Base-by-base conservation (phyloP, 2,888 invertebrate species). In the Esperia sulphurella region DNA sequence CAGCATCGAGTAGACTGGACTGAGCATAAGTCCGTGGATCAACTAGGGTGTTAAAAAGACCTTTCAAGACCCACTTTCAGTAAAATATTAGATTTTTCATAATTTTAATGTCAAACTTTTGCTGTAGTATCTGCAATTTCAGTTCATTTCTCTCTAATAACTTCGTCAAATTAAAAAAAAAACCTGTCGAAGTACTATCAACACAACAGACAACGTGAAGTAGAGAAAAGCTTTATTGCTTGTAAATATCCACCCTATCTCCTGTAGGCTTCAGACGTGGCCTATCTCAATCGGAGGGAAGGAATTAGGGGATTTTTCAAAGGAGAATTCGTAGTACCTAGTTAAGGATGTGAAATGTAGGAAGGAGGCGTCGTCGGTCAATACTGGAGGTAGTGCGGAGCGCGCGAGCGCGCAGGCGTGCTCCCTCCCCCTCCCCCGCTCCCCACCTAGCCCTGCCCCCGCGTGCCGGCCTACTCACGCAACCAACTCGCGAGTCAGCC, bases 281-380 rank as follows among this genome's bases (percentile, higher is more conserved):
- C 73, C 78, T 82, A 83, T 84, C 80, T 82, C 76, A 78, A 83
- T 81, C 78, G 70, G 58, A 61, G 69, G 69, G 70, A 71, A 72
- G 75, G 72, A 81, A 83, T 86, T 83, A 83, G 79, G 82, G 79
- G 78, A 76, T 85, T 85, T 85, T 85, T 85, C 77, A 80, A 86
- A 83, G 85, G 79, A 80, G 81, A 79, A 80, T 83, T 81, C 77
- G 77, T 75, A 75, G 82, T 82, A 78, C 78, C 83, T 85, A 82
- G 87, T 85, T 88, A 89, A 87, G 86, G 87, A 88, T 83, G 83
- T 86, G 84, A 83, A 82, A 79, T 79, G 83, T 86, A 81, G 83
- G 80, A 84, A 85, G 83, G 83, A 87, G 88, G 87, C 86, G 86
- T 83, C 83, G 84, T 87, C 85, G 88, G 88, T 89, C 88, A 87